Evolutionary conservation across 2,797 vertebrate species (phyloP), one percentile per base, ranked within the genome.

Genomic region (Perodicticus potto): DNA sequence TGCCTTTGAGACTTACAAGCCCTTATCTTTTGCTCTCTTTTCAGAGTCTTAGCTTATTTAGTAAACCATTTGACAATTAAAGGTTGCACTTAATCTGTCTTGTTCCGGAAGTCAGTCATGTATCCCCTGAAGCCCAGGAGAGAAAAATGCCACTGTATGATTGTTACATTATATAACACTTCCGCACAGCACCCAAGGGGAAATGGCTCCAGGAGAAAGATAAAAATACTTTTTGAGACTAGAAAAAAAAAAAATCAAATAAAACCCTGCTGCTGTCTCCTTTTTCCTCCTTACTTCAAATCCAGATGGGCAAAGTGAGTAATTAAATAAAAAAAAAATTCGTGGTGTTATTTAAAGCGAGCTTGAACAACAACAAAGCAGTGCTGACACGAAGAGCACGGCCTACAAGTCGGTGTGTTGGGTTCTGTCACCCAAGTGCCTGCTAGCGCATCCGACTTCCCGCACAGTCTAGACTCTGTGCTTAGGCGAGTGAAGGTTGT

Each of bases 141-240:
- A 45, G 45, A 27, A 85, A 89, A 84, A 77, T 76, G 84, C 57
- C 81, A 43, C 40, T 10, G 0, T 76, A 11, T 19, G 95, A 89
- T 53, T 1, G 14, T 22, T 86, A 59, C 49, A 23, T 96, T 94
- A 96, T 37, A 53, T 93, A 91, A 96, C 55, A 34, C 45, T 70
- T 94, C 92, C 92, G 40, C 85, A 65, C n/a, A 34, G 25, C 77
- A 70, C 59, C 85, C 55, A 0, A 72, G 85, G 93, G 91, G 85
- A 87, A 78, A 61, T 20, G n/a, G 73, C 92, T 90, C 49, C 23
- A 4, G 73, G 59, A 85, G 90, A 74, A n/a, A 85, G 95, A 95
- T 78, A 97, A 94, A 96, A 97, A 96, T 96, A 94, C 59, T 59
- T 61, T 40, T 91, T 27, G 45, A 86, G 86, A 89, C 80, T 74